A percentile compares a stretch with the other conserved stretches of the same genome.
phyloP scores from a whole-genome alignment of 2,888 invertebrate species.

The Eupithecia tripunctaria region DNA sequence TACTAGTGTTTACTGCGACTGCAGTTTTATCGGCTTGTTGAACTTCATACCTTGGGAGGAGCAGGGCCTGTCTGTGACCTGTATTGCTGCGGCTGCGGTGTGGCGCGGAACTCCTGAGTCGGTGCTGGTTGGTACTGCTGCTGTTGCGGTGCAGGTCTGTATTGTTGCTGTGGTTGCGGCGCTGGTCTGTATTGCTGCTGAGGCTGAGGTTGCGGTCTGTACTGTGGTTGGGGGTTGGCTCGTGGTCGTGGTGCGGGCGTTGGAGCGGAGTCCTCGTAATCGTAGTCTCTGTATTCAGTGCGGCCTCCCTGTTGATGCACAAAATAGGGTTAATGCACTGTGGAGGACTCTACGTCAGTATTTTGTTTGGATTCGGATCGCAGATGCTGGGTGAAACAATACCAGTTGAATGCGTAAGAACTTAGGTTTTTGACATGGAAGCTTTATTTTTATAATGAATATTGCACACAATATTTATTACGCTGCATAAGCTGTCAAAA shows the following conservation, averaged over 20 bases:
- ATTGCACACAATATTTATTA: too few relatives aligned
- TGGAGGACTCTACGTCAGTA: not conserved
- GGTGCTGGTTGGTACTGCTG: slow-evolving; percentile 58
- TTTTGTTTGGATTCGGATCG: not conserved
- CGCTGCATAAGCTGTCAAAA: too few relatives aligned
- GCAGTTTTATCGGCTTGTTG: not conserved
- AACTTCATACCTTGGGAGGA: slow-evolving; percentile 61
- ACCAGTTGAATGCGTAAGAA: not conserved
- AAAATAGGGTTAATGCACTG: not conserved
- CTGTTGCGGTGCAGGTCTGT: slow-evolving; percentile 57
- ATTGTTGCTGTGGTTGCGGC: slow-evolving; percentile 58
- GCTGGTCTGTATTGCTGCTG: slow-evolving; percentile 50
- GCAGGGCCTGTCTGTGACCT: slow-evolving; percentile 59
- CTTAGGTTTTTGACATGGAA: too few relatives aligned
- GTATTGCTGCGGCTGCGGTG: slow-evolving; percentile 56
- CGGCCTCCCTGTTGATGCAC: slow-evolving; percentile 45
- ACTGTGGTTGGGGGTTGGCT: slow-evolving; percentile 55
- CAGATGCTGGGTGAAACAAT: not conserved
- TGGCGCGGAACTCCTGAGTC: slow-evolving; percentile 50
- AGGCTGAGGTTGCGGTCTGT: slow-evolving; percentile 58
- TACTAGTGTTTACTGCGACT: not conserved
- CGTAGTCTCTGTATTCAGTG: slow-evolving; percentile 67
- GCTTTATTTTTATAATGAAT: too few relatives aligned
- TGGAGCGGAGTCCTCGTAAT: slow-evolving; percentile 70
- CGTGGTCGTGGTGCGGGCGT: slow-evolving; percentile 52